These are phyloP conservation scores for Rosalia funebris DNA, from an alignment of 2,888 invertebrate genomes.

Conservation along the genomic window DNA sequence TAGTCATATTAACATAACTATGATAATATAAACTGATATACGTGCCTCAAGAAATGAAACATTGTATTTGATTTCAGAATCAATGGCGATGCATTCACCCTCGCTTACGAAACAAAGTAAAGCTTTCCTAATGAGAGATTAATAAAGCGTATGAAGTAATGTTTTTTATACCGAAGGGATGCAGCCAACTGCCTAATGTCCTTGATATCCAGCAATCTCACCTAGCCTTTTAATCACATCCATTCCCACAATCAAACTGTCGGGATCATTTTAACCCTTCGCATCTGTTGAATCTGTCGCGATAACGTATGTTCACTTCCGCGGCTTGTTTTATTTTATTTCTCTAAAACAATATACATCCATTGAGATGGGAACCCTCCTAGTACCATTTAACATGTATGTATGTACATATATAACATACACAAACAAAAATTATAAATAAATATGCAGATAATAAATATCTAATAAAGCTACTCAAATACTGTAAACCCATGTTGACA, in stretches of 20 bases:
- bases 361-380: conserved; percentile 6
- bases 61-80: no score
- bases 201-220: conserved; percentile 38
- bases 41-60: no score
- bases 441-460: background rate
- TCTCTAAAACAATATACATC: conserved; percentile 24
- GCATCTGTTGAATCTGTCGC: conserved; percentile 37
- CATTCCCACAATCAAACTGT: conserved; percentile 45
- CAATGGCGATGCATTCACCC: no score
- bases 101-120: background rate
- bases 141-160: background rate
- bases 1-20: no score
- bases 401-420: background rate
- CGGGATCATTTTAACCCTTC: conserved; percentile 42
- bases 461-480: background rate
- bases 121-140: background rate
- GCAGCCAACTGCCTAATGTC: conserved; percentile 34
- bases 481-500: no score
- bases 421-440: conserved; percentile 3
- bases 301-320: conserved; percentile 40
- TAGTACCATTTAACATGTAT: background rate
- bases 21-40: no score
- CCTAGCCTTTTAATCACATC: conserved; percentile 32
- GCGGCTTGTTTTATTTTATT: conserved; percentile 31
- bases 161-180: conserved; percentile 16